Percentiles rank a stretch among this genome's conserved stretches.
These are phyloP conservation scores for Drosophila pseudoananassae DNA, from an alignment of 1,140 invertebrate genomes.

Conservation along the genomic window DNA sequence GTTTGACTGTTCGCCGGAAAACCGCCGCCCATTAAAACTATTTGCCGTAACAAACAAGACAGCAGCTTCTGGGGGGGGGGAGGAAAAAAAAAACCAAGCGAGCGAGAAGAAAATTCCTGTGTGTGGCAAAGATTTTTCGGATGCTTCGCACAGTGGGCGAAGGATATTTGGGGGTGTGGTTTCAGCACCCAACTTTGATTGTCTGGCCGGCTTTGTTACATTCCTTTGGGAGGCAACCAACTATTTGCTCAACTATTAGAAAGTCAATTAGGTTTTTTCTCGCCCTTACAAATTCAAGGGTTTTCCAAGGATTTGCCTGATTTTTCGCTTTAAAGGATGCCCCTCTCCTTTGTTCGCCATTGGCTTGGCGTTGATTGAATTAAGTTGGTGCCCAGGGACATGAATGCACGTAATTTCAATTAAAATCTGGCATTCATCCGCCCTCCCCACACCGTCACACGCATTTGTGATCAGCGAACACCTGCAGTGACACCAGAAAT, in stretches of 20 bases:
- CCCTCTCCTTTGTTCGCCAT: not conserved
- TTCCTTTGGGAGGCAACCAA: slow-evolving; percentile 42
- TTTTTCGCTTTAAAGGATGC: slow-evolving; percentile 2
- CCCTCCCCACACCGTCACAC: not conserved
- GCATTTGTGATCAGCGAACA: slow-evolving; percentile 10
- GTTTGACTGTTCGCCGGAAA: slow-evolving; percentile 52
- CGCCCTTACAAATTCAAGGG: not conserved
- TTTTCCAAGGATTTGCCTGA: not conserved
- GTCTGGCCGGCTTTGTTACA: slow-evolving; percentile 49
- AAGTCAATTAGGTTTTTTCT: slow-evolving; percentile 65
- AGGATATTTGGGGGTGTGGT: slow-evolving; percentile 8
- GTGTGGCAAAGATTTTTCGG: slow-evolving; percentile 53
- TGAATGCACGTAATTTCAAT: slow-evolving; percentile 47
- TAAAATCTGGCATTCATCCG: slow-evolving; percentile 29
- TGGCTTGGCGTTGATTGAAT: slow-evolving; percentile 22
- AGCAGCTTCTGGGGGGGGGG: not conserved
- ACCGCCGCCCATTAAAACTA: slow-evolving; percentile 78
- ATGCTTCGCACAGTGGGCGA: slow-evolving; percentile 17
- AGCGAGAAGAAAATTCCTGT: slow-evolving; percentile 46
- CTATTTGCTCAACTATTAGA: slow-evolving; percentile 68
- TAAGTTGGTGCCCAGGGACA: slow-evolving; percentile 8
- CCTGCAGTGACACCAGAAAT: slow-evolving; percentile 21
- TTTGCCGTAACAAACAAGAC: slow-evolving; percentile 72
- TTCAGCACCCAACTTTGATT: slow-evolving; percentile 42
- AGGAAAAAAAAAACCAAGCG: not conserved